Conservation (phyloP, 2,113 vertebrate species). For the Anolis carolinensis region DNA sequence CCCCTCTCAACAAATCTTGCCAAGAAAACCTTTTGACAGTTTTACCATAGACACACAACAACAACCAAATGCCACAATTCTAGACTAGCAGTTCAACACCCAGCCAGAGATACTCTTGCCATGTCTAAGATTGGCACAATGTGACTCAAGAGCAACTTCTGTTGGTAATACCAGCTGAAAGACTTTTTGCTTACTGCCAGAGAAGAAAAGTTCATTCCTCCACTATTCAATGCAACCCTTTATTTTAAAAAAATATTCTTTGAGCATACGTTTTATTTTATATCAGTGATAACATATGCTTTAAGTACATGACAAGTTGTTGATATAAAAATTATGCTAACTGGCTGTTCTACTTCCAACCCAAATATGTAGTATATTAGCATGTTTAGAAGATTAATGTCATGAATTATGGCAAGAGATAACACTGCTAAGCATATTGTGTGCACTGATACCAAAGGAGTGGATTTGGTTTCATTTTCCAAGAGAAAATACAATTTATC, state of each 20-base stretch:
- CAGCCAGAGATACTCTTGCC: not conserved
- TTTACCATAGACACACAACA: too few species aligned
- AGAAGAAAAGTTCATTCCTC: not conserved
- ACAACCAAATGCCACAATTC: too few species aligned
- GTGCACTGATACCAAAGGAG: not conserved
- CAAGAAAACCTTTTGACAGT: too few species aligned
- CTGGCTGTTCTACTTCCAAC: not conserved
- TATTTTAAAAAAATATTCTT: not conserved
- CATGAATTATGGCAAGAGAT: not conserved
- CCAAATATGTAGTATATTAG: not conserved
- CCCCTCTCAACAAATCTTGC: too few species aligned
- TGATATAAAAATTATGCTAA: not conserved
- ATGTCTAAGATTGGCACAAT: not conserved
- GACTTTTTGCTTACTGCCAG: not conserved
- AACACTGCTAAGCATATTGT: not conserved
- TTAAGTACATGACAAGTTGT: not conserved
- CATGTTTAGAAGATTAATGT: not conserved
- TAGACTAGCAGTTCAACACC: not conserved
- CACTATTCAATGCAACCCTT: not conserved
- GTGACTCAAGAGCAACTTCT: not conserved
- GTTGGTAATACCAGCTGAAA: not conserved
- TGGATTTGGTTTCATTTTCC: not conserved
- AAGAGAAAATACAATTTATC: not conserved
- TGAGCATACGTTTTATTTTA: not conserved
- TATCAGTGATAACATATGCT: not conserved